Percentiles rank a stretch among this genome's conserved stretches.
phyloP scores from a whole-genome alignment of 2,797 vertebrate species.

The Poecilia wingei region DNA sequence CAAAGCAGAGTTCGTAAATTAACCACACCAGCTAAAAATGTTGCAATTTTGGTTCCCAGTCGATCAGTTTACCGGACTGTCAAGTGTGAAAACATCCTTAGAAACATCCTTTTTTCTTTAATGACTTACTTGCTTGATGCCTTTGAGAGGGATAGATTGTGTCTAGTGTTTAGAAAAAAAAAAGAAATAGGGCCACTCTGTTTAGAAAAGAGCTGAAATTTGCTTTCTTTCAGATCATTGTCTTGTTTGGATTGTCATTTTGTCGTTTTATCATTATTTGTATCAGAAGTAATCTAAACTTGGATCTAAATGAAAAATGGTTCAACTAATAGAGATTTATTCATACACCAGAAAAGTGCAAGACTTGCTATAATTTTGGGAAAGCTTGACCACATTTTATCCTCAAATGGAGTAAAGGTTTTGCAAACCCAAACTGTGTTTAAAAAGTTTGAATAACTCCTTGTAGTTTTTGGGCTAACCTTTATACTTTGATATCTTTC shows the following conservation, averaged over 20 bases:
- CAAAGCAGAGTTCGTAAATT: too few relatives aligned
- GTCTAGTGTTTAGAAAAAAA: not conserved
- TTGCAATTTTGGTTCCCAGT: too few relatives aligned
- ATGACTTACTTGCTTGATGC: not conserved
- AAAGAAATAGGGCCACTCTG: not conserved
- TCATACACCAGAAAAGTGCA: not conserved
- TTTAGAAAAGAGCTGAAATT: not conserved
- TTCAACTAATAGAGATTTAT: not conserved
- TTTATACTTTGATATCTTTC: not conserved
- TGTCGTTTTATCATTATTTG: not conserved
- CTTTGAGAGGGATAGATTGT: not conserved
- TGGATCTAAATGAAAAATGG: not conserved
- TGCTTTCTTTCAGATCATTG: not conserved
- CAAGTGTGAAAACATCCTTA: not conserved
- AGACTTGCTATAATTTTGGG: not conserved
- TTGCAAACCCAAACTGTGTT: not conserved
- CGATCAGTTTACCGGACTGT: too few relatives aligned
- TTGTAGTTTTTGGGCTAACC: not conserved
- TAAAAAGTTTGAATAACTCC: not conserved
- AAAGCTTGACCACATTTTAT: not conserved
- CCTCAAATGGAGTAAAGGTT: not conserved
- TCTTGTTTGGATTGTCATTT: not conserved
- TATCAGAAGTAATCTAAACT: not conserved
- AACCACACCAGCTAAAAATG: too few relatives aligned
- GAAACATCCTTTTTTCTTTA: not conserved